phyloP scores from a whole-genome alignment of 1,140 invertebrate genomes.

The Dendrolimus punctatus region DNA sequence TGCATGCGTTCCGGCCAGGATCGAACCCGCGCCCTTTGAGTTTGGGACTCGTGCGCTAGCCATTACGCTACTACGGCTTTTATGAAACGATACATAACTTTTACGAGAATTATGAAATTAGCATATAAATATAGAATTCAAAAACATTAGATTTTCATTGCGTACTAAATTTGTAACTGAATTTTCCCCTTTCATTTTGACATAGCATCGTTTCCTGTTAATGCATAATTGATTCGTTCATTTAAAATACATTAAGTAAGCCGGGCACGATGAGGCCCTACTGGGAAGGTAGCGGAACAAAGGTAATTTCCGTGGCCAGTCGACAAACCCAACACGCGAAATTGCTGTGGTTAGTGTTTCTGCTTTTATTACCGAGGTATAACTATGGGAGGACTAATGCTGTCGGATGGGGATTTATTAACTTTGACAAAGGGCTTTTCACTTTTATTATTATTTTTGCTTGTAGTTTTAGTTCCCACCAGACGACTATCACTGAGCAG shows the following conservation, averaged over 20 bases:
- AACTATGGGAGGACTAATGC: too few species aligned
- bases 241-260: constrained; percentile 48
- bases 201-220: constrained; percentile 17
- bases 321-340: constrained; percentile 17
- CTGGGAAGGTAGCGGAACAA: constrained; percentile 19
- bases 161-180: constrained; percentile 23
- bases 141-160: constrained; percentile 14
- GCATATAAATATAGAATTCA: constrained; percentile 9
- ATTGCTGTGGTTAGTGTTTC: constrained; percentile 13
- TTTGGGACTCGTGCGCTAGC: too few species aligned
- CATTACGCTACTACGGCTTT: too few species aligned
- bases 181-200: constrained; percentile 25
- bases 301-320: constrained; percentile 36
- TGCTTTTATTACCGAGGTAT: constrained; percentile 8
- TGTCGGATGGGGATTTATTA: too few species aligned
- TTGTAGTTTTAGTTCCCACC: too few species aligned
- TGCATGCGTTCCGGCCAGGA: too few species aligned
- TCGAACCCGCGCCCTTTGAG: too few species aligned
- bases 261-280: constrained; percentile 23
- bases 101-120: too few species aligned
- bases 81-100: too few species aligned
- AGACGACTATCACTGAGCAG: too few species aligned
- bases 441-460: too few species aligned
- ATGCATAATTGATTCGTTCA: constrained; percentile 45
- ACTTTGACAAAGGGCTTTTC: too few species aligned